Evolutionary conservation across 2,797 vertebrate species (phyloP), one percentile per base, ranked within the genome.

Genomic region (Amphiprion clarkii): DNA sequence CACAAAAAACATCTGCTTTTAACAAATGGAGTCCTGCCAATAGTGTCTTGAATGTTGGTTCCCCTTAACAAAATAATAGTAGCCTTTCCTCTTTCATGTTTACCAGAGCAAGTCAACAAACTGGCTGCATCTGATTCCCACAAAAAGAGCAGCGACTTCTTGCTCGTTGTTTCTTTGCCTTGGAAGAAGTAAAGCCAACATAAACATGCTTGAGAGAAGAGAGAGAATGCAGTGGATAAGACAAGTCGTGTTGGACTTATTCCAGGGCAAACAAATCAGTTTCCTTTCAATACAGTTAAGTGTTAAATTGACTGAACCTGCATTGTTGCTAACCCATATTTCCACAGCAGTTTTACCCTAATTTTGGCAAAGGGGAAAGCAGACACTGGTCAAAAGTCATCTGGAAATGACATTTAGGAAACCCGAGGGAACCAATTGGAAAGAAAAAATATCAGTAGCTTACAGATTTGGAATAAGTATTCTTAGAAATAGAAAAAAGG

Each of bases 381-480:
- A 88, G 83, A 89, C 76, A 49, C 57, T 78, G 70, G 68, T 82
- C 72, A 84, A 83, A 85, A 71, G 87, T 92, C 90, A 91, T 93
- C 91, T 93, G 91, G 91, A 91, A 93, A 93, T 88, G 48, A 83
- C 89, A 94, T 95, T 90, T 87, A 66, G 59, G 78, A 72, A 82
- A 86, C 83, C 53, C 10, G 19, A 78, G 55, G 67, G 70, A 48
- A 36, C 67, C 51, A 70, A 39, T 14, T 40, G 53, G 33, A n/a
- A 62, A 57, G 31, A 75, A 79, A 76, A 78, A 62, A 78, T 21
- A 61, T 44, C 40, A 19, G 42, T 19, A 33, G 31, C n/a, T 54
- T 63, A 36, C 42, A 44, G 49, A 77, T 31, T 46, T 74, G 3
- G 27, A 79, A 13, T 17, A 29, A 65, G 67, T 21, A 3, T 60